Conservation (phyloP, 2,113 vertebrate genomes). For the Oncorhynchus mykiss region DNA sequence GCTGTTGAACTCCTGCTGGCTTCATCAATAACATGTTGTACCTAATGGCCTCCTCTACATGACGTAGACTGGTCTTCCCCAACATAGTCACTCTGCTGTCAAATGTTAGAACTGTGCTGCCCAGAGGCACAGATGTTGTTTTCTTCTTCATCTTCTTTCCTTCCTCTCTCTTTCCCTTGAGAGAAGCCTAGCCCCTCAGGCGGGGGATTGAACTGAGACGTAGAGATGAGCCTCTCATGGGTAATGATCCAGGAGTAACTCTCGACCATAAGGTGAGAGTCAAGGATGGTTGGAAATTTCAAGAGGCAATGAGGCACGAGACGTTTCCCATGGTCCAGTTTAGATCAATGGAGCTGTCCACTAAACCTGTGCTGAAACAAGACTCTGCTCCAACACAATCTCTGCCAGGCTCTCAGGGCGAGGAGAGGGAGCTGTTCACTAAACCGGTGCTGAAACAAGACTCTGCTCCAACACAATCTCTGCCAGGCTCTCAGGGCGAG, state of each 20-base stretch:
- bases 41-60: background rate
- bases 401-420: background rate
- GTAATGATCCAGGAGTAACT: background rate
- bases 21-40: background rate
- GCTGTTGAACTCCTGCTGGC: too few species aligned
- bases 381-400: background rate
- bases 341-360: slow-evolving; percentile 5
- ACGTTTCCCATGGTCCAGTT: slow-evolving; percentile 2
- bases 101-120: background rate
- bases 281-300: background rate
- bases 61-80: background rate
- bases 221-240: background rate
- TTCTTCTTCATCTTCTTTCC: background rate
- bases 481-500: background rate
- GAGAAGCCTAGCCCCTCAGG: background rate
- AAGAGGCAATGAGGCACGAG: background rate
- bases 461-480: background rate
- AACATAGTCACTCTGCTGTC: background rate
- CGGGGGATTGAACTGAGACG: background rate
- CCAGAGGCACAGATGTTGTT: background rate
- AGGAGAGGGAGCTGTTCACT: background rate
- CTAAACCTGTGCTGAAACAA: background rate
- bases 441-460: background rate
- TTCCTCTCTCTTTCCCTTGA: background rate
- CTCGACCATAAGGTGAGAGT: background rate